Percentiles rank a stretch among this genome's conserved stretches.
phyloP scores from a whole-genome alignment of 1,140 invertebrate genomes.

The Heterodera schachtii region DNA sequence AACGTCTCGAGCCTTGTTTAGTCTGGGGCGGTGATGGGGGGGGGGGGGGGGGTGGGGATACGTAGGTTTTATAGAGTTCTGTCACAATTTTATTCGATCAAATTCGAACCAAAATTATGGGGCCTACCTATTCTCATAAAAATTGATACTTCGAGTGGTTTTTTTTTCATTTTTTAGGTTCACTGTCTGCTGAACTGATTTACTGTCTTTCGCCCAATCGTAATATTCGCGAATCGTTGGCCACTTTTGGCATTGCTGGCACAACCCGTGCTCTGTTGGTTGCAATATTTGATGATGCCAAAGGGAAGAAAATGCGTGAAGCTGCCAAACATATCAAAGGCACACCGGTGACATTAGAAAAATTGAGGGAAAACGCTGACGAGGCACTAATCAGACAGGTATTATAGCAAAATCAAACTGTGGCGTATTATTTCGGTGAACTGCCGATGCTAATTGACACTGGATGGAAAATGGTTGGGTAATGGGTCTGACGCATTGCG shows the following conservation, averaged over 20 bases:
- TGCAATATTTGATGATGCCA: constrained; percentile 55
- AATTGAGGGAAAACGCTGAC: constrained; percentile 36
- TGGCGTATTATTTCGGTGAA: no score
- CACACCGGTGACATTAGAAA: constrained; percentile 45
- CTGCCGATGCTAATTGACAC: no score
- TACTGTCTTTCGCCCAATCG: constrained; percentile 59
- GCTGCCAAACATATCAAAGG: constrained; percentile 54
- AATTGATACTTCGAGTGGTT: no score
- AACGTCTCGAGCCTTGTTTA: no score
- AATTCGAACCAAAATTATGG: no score
- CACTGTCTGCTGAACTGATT: constrained; percentile 56
- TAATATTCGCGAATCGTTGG: constrained; percentile 56
- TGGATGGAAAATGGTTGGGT: no score
- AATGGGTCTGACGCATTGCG: no score
- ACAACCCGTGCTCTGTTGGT: constrained; percentile 45
- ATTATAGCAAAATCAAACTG: constrained; percentile 6
- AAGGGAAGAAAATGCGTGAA: constrained; percentile 52
- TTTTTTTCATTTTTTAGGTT: constrained; percentile 11
- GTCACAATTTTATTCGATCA: no score
- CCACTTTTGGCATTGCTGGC: constrained; percentile 56
- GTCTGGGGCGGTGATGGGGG: no score
- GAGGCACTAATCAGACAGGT: constrained; percentile 48
- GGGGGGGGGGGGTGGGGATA: no score
- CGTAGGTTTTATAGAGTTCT: no score
- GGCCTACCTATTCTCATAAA: no score